Conservation (phyloP, 2,113 vertebrate genomes). For the Gasterosteus aculeatus region DNA sequence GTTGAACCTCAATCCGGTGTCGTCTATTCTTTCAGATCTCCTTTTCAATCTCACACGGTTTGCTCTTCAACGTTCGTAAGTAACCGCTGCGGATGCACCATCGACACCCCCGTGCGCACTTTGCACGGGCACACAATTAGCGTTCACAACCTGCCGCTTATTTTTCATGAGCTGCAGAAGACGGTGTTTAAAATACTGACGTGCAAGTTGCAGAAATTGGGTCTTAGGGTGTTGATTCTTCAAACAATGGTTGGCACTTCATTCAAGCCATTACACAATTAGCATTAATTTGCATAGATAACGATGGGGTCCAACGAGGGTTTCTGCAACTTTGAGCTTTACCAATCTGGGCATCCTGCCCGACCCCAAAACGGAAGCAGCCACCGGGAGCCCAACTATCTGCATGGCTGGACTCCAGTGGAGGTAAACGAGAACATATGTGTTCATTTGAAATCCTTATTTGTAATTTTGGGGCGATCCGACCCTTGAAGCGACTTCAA, state of each 20-base stretch:
- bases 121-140: background rate
- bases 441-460: background rate
- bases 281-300: background rate
- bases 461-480: slow-evolving; percentile 10
- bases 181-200: background rate
- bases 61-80: background rate
- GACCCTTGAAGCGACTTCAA: slow-evolving; percentile 37
- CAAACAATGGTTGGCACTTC: background rate
- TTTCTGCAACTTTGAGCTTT: background rate
- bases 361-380: slow-evolving; percentile 9
- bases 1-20: slow-evolving; percentile 9
- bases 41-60: background rate
- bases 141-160: background rate
- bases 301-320: slow-evolving; percentile 1
- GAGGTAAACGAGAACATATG: slow-evolving; percentile 1
- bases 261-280: slow-evolving; percentile 17
- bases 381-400: background rate
- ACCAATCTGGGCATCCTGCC: slow-evolving; percentile 13
- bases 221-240: too few species aligned
- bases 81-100: too few species aligned
- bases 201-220: background rate
- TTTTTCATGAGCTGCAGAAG: background rate
- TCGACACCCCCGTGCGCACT: too few species aligned
- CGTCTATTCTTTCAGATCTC: background rate
- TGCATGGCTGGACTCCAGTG: slow-evolving; percentile 6